Conservation (phyloP, 2,797 vertebrate species). For the Artibeus lituratus region DNA sequence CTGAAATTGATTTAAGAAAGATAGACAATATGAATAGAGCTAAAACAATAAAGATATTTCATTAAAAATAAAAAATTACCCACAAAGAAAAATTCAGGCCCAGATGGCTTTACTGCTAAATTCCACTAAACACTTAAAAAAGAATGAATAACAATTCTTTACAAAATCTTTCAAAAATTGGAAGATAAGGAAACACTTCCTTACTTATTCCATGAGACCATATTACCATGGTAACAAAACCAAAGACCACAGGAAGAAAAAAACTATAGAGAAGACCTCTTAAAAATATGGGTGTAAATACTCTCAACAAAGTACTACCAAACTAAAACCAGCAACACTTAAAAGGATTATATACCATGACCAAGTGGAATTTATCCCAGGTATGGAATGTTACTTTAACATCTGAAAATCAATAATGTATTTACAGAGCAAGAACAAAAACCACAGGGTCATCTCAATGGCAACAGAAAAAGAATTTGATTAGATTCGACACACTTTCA, state of each 20-base stretch:
- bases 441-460: not conserved
- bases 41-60: not conserved
- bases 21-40: not conserved
- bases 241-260: not conserved
- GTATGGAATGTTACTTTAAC: not conserved
- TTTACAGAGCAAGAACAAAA: not conserved
- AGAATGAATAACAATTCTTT: not conserved
- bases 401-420: not conserved
- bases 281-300: not conserved
- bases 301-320: not conserved
- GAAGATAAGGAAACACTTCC: not conserved
- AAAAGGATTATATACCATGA: not conserved
- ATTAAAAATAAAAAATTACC: not conserved
- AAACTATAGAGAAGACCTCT: not conserved
- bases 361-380: not conserved
- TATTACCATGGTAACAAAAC: not conserved
- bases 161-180: not conserved
- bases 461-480: not conserved
- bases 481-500: not conserved
- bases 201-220: not conserved
- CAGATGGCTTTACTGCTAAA: not conserved
- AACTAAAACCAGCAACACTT: not conserved
- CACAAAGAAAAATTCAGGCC: not conserved
- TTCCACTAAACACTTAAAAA: not conserved
- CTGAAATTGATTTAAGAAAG: not conserved